These are phyloP conservation scores for Mya arenaria DNA, from an alignment of 1,140 invertebrate species.

Conservation along the genomic window DNA sequence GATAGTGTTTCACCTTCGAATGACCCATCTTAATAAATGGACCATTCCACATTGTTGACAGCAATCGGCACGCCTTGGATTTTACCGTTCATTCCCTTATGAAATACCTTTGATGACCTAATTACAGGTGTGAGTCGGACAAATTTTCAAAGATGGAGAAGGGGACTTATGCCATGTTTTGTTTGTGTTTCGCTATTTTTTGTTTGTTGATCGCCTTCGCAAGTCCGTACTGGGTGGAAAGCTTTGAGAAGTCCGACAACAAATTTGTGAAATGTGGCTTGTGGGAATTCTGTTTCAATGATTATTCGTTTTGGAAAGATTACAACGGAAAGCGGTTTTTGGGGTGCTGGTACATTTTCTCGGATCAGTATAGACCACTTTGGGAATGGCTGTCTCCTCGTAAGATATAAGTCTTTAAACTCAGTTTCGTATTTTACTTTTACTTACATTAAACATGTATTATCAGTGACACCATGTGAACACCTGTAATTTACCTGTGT, in stretches of 20 bases:
- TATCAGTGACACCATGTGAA: background rate
- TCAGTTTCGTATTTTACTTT: background rate
- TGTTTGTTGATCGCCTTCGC: slow-evolving; percentile 92
- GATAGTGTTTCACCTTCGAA: no score
- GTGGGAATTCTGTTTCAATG: slow-evolving; percentile 98
- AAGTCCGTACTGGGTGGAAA: slow-evolving; percentile 98
- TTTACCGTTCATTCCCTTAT: background rate
- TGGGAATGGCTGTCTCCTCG: slow-evolving; percentile 95
- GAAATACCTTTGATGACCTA: slow-evolving; percentile 53
- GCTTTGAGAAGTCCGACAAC: slow-evolving; percentile 94
- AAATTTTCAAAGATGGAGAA: slow-evolving; percentile 55
- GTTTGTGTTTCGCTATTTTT: slow-evolving; percentile 51
- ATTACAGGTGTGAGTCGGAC: slow-evolving; percentile 43
- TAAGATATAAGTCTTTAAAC: slow-evolving; percentile 74
- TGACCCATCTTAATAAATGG: slow-evolving; percentile 11
- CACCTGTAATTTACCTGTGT: background rate
- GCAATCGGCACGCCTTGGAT: background rate
- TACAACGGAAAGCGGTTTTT: slow-evolving; percentile 94
- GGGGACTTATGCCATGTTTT: slow-evolving; percentile 52
- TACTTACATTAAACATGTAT: background rate
- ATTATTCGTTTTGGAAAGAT: slow-evolving; percentile 94
- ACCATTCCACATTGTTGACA: slow-evolving; percentile 48
- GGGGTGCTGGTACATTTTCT: slow-evolving; percentile 97
- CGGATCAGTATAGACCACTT: slow-evolving; percentile 94
- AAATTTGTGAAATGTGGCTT: slow-evolving; percentile 96